Evolutionary conservation across 2,797 vertebrate species (phyloP).

Genomic region (Scarus forsteni): DNA sequence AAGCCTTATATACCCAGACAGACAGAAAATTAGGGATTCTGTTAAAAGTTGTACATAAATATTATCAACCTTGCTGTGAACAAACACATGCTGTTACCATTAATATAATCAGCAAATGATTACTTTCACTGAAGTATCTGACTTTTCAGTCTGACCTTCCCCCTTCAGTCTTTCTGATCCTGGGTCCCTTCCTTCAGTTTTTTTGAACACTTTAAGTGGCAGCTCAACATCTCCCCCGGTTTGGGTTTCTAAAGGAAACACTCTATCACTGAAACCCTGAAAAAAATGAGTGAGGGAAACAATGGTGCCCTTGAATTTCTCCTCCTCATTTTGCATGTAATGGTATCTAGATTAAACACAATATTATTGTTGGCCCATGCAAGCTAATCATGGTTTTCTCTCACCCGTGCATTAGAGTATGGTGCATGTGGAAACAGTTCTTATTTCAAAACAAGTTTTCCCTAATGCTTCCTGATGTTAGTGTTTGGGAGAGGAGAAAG

Average conservation of each 20-base stretch:
- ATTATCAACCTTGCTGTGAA: too few relatives aligned
- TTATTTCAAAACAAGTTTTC: conserved; percentile 66
- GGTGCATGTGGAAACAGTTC: conserved; percentile 66
- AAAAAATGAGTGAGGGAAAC: conserved; percentile 66
- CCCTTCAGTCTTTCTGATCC: conserved; percentile 18
- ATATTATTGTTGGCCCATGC: conserved; percentile 83
- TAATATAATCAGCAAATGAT: too few relatives aligned
- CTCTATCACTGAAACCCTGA: conserved; percentile 62
- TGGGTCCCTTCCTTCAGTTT: conserved; percentile 33
- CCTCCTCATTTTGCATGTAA: conserved; percentile 78
- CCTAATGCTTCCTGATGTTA: conserved; percentile 55
- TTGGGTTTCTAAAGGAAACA: conserved; percentile 79
- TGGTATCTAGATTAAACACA: conserved; percentile 84
- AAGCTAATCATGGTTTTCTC: conserved; percentile 71
- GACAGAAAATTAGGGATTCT: too few relatives aligned
- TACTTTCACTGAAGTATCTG: neutral
- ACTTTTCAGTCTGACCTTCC: neutral
- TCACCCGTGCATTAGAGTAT: conserved; percentile 67
- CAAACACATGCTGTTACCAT: too few relatives aligned
- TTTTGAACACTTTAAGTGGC: conserved; percentile 50
- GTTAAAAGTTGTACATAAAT: too few relatives aligned
- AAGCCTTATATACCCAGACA: too few relatives aligned
- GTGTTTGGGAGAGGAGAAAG: conserved; percentile 30
- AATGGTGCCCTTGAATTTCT: conserved; percentile 83
- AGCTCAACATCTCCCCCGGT: conserved; percentile 67